Base-by-base conservation (phyloP, 2,888 invertebrate species). In the Stenchaetothrips biformis region DNA sequence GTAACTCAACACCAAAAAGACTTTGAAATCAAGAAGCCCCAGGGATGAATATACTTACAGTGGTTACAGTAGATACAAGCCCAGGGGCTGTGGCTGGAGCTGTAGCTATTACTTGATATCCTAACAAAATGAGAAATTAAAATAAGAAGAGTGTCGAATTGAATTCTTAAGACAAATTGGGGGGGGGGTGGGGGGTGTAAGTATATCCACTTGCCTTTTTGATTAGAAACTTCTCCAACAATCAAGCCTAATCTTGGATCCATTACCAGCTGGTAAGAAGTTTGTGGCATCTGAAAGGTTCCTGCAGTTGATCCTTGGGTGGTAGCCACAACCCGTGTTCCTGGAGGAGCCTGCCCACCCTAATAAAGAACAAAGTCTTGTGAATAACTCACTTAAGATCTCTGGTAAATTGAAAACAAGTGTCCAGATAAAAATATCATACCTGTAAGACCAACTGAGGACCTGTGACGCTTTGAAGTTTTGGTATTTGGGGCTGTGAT, bases 241-340 rank as follows among this genome's bases (percentile, higher is more conserved):
- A 37, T 37, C 37, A 37, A 85, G 74, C 88, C 88, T 81, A 88
- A 86, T 80, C 88, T 84, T 18, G 89, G 88, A 85, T 90, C 89
- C 87, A 90, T 88, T 3, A 90, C 88, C 49, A 90, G 85, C 82
- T 89, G 67, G 25, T 25, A 11, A 21, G 67, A 11, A 8, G 21
- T 25, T 74, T 21, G 67, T 74, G 21, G 67, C 11, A 25, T 74
- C 25, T 21, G 67, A 11, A 74, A 21, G 7, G 67, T 74, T n/a
- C 67, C 67, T 25, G 67, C 21, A 74, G 67, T 47, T 78, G 53
- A 53, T 78, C 27, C 1, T 77, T 16, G 27, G 8, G 37, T 59
- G 9, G 21, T 49, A 8, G 48, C 16, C 77, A 11, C 11, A 3
- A 80, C 59, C 37, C 48, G 16, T 21, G 37, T 37, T 16, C 67